Base-by-base conservation (phyloP, 2,113 vertebrate species). In the Myocastor coypus region DNA sequence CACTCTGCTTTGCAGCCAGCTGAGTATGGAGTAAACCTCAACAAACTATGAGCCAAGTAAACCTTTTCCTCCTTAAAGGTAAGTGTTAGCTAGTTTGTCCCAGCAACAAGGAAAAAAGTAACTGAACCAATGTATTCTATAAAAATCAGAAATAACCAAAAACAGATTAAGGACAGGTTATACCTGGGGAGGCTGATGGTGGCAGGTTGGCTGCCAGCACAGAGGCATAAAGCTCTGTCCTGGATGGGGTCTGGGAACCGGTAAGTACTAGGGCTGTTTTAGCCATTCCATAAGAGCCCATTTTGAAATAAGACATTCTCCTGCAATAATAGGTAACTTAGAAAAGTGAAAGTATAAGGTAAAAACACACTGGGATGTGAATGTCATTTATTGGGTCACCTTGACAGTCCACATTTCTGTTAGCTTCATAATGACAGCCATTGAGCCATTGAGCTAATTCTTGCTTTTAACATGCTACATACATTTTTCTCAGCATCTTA, bases 151-250 rank as follows among this genome's bases (percentile, higher is more conserved):
- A 26, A 20, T 2, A 26, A 59, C 19, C 11, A 22, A 46, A 55
- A 34, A 42, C n/a, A 59, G 28, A n/a, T 5, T 24, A 9, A 80
- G 66, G 61, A 50, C 8, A 81, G 7, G 2, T 37, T 46, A 0
- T 66, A 9, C 2, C 59, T 19, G 5, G 14, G 10, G 37, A 78
- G 22, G 66, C 16, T 81, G 57, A 71, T 55, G 13, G 19, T 32
- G 26, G 2, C 1, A 32, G 16, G 4, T 12, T 14, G 10, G 2
- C 4, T 34, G 14, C 6, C 6, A 19, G n/a, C 1, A 2, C 9
- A 19, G 50, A 20, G 34, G 34, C 40, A 28, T 20, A 28, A 42
- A 1, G 3, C 26, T 42, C 87, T 24, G 2, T 80, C 69, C 24
- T 26, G 20, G 30, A 7, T 68, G 9, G 52, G 30, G 1, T 26